A percentile compares a stretch with the other conserved stretches of the same genome.
Evolutionary conservation across 2,113 vertebrate genomes (phyloP).

Genomic region (Corythornis madagascariensis): DNA sequence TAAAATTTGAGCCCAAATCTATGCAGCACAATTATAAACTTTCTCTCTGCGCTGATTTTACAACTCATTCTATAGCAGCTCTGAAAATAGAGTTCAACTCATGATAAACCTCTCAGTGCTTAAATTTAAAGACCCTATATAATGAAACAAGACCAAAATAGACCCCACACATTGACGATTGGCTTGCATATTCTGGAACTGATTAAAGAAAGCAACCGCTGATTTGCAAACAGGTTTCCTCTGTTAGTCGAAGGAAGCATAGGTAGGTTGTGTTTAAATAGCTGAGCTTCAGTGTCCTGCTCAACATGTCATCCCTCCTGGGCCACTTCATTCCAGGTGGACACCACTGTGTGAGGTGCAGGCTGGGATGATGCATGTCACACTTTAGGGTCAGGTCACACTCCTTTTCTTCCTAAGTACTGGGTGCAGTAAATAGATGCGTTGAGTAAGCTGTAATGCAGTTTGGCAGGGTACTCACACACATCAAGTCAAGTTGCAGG

Average conservation of each 20-base stretch:
- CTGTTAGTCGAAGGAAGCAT: neutral
- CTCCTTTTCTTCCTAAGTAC: neutral
- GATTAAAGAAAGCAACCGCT: neutral
- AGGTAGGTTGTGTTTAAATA: neutral
- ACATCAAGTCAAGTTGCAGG: neutral
- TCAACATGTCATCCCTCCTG: accelerated
- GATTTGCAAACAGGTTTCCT: neutral
- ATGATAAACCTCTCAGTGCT: neutral
- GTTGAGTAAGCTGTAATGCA: too few relatives aligned
- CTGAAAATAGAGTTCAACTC: neutral
- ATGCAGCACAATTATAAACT: neutral
- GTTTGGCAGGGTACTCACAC: neutral
- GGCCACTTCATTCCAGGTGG: too few relatives aligned
- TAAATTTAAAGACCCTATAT: neutral
- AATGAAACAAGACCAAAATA: neutral
- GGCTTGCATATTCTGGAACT: neutral
- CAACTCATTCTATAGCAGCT: neutral
- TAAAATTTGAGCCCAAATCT: neutral
- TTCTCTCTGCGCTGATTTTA: neutral
- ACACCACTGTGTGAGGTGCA: accelerated
- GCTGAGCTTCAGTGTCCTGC: neutral
- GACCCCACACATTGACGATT: neutral
- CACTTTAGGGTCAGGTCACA: too few relatives aligned
- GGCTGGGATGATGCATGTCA: neutral
- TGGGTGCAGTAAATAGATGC: neutral